Conservation (phyloP, 2,888 invertebrate species). For the Iselma pallidipennis region DNA sequence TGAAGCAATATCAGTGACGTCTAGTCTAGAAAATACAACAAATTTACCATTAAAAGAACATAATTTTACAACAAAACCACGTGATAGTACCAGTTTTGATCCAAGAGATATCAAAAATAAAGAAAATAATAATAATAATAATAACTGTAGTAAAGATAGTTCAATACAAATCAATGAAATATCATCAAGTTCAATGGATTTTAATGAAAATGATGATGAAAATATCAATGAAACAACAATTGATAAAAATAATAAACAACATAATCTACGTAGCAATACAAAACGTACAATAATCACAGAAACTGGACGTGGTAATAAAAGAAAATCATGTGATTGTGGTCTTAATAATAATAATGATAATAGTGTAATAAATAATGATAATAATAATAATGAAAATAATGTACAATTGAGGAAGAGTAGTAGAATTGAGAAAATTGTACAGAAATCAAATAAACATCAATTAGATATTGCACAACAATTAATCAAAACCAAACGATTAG, state of each 20-base stretch:
- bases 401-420: conserved; percentile 42
- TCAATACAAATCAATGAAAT: conserved; percentile 70
- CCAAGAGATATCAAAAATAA: conserved; percentile 36
- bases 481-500: conserved; percentile 54
- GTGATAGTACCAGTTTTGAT: conserved; percentile 49
- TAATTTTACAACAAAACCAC: conserved; percentile 41
- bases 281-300: not conserved
- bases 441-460: conserved; percentile 37
- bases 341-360: not conserved
- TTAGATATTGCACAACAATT: conserved; percentile 53
- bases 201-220: conserved; percentile 17
- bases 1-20: conserved; percentile 15
- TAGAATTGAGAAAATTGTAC: conserved; percentile 28
- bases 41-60: conserved; percentile 43
- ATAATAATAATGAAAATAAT: conserved; percentile 17
- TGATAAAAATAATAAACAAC: conserved; percentile 11
- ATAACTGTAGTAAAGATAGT: conserved; percentile 45
- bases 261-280: conserved; percentile 27
- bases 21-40: conserved; percentile 26
- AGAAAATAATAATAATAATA: conserved; percentile 34
- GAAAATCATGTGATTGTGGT: conserved; percentile 23
- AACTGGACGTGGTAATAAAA: conserved; percentile 11
- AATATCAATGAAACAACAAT: conserved; percentile 6
- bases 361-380: not conserved
- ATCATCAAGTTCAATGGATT: conserved; percentile 65